These are phyloP conservation scores for Dicycla oo DNA, from an alignment of 2,888 invertebrate genomes.

Conservation along the genomic window DNA sequence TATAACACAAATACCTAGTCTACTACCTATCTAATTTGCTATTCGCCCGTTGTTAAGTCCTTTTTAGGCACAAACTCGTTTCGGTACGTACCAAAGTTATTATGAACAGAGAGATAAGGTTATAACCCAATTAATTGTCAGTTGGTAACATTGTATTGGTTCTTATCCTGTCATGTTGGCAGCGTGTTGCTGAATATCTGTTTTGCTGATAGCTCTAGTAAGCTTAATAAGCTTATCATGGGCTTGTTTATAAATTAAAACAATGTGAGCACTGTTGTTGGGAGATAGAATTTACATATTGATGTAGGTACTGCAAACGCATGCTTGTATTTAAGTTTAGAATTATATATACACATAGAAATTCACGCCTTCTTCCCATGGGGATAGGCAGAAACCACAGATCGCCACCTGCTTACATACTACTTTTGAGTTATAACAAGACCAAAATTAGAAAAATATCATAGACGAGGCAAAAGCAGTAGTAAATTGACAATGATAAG, in stretches of 20 bases:
- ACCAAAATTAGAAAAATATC: background rate
- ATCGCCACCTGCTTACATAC: background rate
- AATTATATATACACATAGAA: background rate
- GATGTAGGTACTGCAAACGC: background rate
- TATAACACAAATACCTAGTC: background rate
- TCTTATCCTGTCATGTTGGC: conserved; percentile 34
- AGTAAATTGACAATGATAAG: background rate
- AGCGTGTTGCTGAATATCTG: conserved; percentile 11
- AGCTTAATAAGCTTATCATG: conserved; percentile 14
- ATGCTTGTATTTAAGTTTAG: background rate
- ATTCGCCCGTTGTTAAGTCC: conserved; percentile 11
- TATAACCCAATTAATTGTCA: conserved; percentile 49
- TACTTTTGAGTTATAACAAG: background rate
- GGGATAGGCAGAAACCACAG: background rate
- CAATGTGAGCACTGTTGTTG: conserved; percentile 9
- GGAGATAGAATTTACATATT: background rate
- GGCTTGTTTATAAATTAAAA: conserved; percentile 7
- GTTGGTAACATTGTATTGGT: conserved; percentile 35
- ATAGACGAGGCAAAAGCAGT: background rate
- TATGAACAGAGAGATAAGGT: conserved; percentile 36
- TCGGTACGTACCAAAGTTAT: conserved; percentile 28
- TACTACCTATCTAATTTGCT: conserved; percentile 24
- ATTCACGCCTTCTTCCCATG: background rate
- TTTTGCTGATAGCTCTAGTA: conserved; percentile 32
- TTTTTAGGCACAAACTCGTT: conserved; percentile 46